Evolutionary conservation across 1,140 invertebrate species (phyloP), one percentile per base, ranked within the genome.

Genomic region (Papilio glaucus): DNA sequence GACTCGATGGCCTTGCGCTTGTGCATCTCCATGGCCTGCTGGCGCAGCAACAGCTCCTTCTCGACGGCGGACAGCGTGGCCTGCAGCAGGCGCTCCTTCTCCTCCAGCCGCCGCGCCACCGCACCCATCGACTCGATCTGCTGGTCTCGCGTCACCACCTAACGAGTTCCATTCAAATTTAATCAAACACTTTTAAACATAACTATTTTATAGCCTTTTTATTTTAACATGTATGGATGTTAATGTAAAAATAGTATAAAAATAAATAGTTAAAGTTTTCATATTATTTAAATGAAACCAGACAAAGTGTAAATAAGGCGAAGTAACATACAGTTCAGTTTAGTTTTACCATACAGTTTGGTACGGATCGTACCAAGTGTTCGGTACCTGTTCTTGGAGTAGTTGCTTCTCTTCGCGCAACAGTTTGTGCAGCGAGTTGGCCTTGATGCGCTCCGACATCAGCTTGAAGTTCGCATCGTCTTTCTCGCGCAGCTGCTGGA

Each of bases 391-490:
- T 80, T 99, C 98, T 71, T 96, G 96, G 8, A 98, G 86, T 39
- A 98, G 95, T 82, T 98, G 97, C 85, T 98, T 98, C 89, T 99
- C 98, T 87, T 99, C 99, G 18, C 98, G 93, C 33, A 99, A 95
- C 72, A 99, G 91, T 89, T 99, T 99, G 85, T 99, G 98, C 71
- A 99, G 95, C 79, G 99, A 98, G 92, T 99, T 99, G 5, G 98
- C 98, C 91, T 99, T 99, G 67, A 99, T 99, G 68, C 91, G 74
- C 85, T 99, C 99, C 0, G 98, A 98, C 98, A 99, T 99, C 0
- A 99, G 95, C 93, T 99, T 99, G 85, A 99, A 99, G 93, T 99
- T 99, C 3, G 99, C 98, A 88, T 99, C 99, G 89, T 99, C 99
- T 85, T 99, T 99, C 88, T 99, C 99, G 3, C 98, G 94, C 15